These are phyloP conservation scores for Entomobrya proxima DNA, from an alignment of 2,888 invertebrate genomes.

Conservation along the genomic window DNA sequence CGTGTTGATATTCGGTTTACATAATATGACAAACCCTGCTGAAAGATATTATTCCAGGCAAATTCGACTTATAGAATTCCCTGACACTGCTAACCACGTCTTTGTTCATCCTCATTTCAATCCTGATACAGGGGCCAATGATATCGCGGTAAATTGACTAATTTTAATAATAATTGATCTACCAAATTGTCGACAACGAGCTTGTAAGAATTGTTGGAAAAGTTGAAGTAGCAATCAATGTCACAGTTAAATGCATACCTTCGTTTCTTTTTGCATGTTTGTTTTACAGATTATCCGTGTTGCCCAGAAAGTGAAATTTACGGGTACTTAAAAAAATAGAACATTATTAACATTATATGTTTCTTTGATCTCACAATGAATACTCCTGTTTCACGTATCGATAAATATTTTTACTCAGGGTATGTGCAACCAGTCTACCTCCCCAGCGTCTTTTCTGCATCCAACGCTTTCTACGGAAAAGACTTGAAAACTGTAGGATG, in stretches of 20 bases:
- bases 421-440: slow-evolving; percentile 73
- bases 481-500: slow-evolving; percentile 70
- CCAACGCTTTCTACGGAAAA: slow-evolving; percentile 69
- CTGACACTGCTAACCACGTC: slow-evolving; percentile 58
- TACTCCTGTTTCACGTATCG: neutral
- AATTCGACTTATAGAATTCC: slow-evolving; percentile 61
- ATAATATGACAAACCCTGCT: slow-evolving; percentile 69
- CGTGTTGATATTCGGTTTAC: slow-evolving; percentile 68
- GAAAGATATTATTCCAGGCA: slow-evolving; percentile 69
- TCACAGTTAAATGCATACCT: neutral
- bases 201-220: no score
- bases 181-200: neutral
- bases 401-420: slow-evolving; percentile 45
- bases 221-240: no score
- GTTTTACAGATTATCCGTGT: slow-evolving; percentile 35
- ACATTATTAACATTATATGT: no score
- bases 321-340: slow-evolving; percentile 31
- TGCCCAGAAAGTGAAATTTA: slow-evolving; percentile 44
- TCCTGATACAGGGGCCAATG: slow-evolving; percentile 67
- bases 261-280: neutral
- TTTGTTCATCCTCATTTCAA: slow-evolving; percentile 71
- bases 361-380: neutral
- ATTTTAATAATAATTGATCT: neutral
- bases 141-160: slow-evolving; percentile 67
- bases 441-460: slow-evolving; percentile 68